Evolutionary conservation across 1,140 invertebrate species (phyloP), one percentile per base, ranked within the genome.

Genomic region (Centruroides sculpturatus): DNA sequence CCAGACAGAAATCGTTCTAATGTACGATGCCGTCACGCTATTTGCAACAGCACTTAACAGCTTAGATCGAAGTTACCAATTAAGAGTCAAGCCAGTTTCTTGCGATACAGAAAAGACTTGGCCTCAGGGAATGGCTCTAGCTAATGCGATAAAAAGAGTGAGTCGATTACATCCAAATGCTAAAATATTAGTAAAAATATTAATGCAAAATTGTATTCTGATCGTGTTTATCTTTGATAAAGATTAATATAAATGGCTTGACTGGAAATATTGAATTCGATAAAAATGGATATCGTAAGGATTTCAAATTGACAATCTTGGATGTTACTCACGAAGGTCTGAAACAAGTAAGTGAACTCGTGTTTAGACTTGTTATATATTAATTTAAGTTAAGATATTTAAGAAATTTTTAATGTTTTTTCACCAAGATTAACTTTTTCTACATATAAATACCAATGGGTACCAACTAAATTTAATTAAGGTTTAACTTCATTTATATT

Each of bases 61-160:
- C 34, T 62, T 74, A 8, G 69, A 68, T 35, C 59, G 56, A 46
- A 58, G 59, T 13, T 59, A 59, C 48, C 50, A 65, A 13, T 89
- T 94, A 56, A 56, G 59, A 62, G 87, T 92, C 63, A 85, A 86
- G 69, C 83, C 86, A 1, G 76, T 96, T 23, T 89, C 85, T n/a
- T 97, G 92, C 72, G 89, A 93, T 66, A 85, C 84, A 5, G 83
- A 87, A 56, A 85, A 93, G 69, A 64, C 89, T 0, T 97, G 92
- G 92, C 85, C 85, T 8, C 87, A 95, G 70, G 93, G 93, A 56
- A 89, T 90, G 72, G 92, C 88, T 66, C 79, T 98, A 23, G 89
- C 95, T 59, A 97, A 96, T 77, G 96, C 95, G 71, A 95, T 97
- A 89, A 94, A 92, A 81, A 87, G 92, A 67, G 92, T 93, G 75